These are phyloP conservation scores for Cyaniris semiargus DNA, from an alignment of 2,888 invertebrate species.

Conservation along the genomic window DNA sequence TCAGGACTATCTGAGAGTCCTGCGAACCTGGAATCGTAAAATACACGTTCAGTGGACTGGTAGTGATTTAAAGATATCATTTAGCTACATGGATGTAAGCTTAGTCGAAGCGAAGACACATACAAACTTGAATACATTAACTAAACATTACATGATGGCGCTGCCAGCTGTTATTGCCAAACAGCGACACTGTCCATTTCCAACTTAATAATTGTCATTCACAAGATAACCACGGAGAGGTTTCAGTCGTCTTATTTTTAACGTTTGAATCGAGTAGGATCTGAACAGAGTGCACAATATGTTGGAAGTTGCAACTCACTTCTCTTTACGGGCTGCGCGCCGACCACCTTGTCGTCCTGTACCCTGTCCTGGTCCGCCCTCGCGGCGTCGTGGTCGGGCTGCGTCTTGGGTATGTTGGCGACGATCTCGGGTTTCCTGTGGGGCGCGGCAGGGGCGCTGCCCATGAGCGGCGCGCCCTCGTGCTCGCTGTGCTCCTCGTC, in stretches of 20 bases:
- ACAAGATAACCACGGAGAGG: too few relatives aligned
- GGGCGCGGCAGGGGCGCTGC: slow-evolving; percentile 59
- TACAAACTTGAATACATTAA: too few relatives aligned
- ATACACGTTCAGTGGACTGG: background rate
- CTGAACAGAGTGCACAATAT: background rate
- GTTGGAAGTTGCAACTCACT: slow-evolving; percentile 56
- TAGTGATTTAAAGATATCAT: background rate
- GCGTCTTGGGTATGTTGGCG: slow-evolving; percentile 68
- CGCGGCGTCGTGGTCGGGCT: slow-evolving; percentile 47
- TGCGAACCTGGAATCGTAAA: slow-evolving; percentile 70
- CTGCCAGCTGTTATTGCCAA: too few relatives aligned
- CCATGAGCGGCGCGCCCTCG: slow-evolving; percentile 75
- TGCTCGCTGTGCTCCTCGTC: slow-evolving; percentile 69
- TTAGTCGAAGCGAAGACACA: background rate
- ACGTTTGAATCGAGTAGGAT: background rate
- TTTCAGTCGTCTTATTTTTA: background rate
- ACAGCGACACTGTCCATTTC: background rate
- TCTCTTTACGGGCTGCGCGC: slow-evolving; percentile 70
- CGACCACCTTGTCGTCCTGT: slow-evolving; percentile 56
- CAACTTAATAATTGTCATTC: too few relatives aligned
- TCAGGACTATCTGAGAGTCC: slow-evolving; percentile 80
- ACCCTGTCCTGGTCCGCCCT: slow-evolving; percentile 35
- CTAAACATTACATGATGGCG: too few relatives aligned
- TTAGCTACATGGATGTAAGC: background rate
- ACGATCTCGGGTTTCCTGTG: slow-evolving; percentile 70